A percentile compares a stretch with the other conserved stretches of the same genome.
Conservation (phyloP, 2,797 vertebrate species). For the Ispidina lecontei region DNA sequence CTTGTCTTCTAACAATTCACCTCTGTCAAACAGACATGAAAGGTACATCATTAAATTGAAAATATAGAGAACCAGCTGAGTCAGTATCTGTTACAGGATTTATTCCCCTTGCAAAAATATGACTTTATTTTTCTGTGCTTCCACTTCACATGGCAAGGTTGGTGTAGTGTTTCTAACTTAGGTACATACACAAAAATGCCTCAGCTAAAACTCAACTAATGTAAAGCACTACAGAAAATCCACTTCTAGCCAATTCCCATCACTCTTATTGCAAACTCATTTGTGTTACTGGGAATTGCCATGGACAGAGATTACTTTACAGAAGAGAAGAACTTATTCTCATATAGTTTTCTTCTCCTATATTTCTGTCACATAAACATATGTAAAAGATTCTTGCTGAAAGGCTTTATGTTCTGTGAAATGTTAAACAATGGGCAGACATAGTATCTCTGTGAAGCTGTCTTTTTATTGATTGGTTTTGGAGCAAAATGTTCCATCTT, state of each 20-base stretch:
- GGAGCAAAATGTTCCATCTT: not conserved
- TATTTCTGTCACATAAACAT: not conserved
- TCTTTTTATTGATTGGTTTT: not conserved
- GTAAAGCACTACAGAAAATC: not conserved
- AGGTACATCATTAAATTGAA: not conserved
- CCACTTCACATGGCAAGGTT: not conserved
- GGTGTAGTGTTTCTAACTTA: not conserved
- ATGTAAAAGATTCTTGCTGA: not conserved
- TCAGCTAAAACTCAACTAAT: not conserved
- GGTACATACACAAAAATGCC: not conserved
- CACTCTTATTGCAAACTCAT: not conserved
- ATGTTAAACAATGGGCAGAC: not conserved
- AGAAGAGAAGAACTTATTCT: not conserved
- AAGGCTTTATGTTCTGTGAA: not conserved
- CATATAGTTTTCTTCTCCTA: not conserved
- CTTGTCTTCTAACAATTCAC: constrained; percentile 55
- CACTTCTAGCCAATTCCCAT: not conserved
- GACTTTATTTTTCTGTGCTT: constrained; percentile 1
- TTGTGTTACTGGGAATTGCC: not conserved
- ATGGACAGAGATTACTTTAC: not conserved
- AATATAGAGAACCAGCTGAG: not conserved
- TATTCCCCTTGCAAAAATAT: constrained; percentile 17
- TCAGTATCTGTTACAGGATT: not conserved
- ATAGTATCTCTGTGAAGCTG: not conserved
- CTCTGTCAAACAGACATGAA: not conserved